Percentiles rank a stretch among this genome's conserved stretches.
These are phyloP conservation scores for Amphiprion ocellaris DNA, from an alignment of 2,113 vertebrate species.

Conservation along the genomic window DNA sequence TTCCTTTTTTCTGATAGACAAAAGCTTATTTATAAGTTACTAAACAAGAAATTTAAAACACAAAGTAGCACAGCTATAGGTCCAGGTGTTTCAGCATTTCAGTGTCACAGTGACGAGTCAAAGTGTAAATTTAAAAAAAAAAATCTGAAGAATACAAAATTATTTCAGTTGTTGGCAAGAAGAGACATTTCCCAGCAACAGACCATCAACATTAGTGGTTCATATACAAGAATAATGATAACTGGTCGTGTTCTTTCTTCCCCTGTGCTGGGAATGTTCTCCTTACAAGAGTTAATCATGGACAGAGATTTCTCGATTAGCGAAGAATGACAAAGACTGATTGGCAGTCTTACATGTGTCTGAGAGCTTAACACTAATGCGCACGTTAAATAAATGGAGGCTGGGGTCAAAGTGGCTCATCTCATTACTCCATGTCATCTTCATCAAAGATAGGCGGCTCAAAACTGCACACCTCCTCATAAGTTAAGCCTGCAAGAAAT, in stretches of 20 bases:
- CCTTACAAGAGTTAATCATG: conserved; percentile 23
- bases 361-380: conserved; percentile 51
- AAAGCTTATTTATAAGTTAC: conserved; percentile 71
- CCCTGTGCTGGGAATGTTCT: conserved; percentile 34
- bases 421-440: conserved; percentile 93
- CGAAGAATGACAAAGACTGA: conserved; percentile 26
- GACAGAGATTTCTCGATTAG: conserved; percentile 24
- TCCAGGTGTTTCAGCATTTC: conserved; percentile 74
- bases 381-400: conserved; percentile 48
- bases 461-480: conserved; percentile 93
- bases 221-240: conserved; percentile 59
- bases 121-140: conserved; percentile 49
- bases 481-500: conserved; percentile 89
- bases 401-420: conserved; percentile 18
- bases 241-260: conserved; percentile 24
- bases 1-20: conserved; percentile 42
- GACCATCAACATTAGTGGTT: conserved; percentile 67
- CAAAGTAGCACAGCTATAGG: conserved; percentile 73
- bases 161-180: conserved; percentile 50
- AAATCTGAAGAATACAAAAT: conserved; percentile 56
- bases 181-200: conserved; percentile 63
- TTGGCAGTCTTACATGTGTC: conserved; percentile 40
- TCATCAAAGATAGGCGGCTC: conserved; percentile 91
- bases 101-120: conserved; percentile 77
- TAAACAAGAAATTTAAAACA: conserved; percentile 52